Evolutionary conservation across 2,888 invertebrate species (phyloP).

Genomic region (Sminthurinus aureus): DNA sequence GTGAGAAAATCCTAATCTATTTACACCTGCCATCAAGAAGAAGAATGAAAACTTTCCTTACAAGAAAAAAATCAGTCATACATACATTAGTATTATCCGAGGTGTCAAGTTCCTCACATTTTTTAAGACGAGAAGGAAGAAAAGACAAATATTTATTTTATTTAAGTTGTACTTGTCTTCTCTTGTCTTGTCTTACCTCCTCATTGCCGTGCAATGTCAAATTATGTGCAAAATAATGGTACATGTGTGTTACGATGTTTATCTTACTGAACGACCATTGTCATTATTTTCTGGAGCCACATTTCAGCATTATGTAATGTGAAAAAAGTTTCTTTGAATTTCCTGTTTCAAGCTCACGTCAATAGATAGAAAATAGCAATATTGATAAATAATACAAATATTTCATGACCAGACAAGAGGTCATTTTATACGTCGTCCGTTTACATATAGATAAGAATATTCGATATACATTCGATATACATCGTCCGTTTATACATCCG

Average conservation of each 20-base stretch:
- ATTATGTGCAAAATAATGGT: background rate
- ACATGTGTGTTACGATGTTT: background rate
- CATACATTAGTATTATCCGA: background rate
- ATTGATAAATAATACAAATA: too few species aligned
- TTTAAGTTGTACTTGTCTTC: background rate
- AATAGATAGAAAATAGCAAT: background rate
- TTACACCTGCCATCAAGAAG: constrained; percentile 43
- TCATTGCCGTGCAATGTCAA: background rate
- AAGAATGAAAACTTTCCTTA: background rate
- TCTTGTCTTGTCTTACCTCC: background rate
- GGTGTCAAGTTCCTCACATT: background rate
- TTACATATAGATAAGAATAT: too few species aligned
- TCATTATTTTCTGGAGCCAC: too few species aligned
- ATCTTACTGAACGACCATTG: background rate
- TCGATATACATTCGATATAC: too few species aligned
- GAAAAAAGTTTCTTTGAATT: too few species aligned
- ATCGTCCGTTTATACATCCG: too few species aligned
- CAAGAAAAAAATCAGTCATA: constrained; percentile 13
- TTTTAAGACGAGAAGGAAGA: background rate
- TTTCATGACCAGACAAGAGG: too few species aligned
- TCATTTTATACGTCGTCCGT: too few species aligned
- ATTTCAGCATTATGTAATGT: too few species aligned
- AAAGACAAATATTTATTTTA: constrained; percentile 9
- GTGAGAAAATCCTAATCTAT: constrained; percentile 46
- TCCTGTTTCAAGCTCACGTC: too few species aligned